Percentiles rank a stretch among this genome's conserved stretches.
Evolutionary conservation across 2,797 vertebrate species (phyloP).

Genomic region (Spondyliosoma cantharus): DNA sequence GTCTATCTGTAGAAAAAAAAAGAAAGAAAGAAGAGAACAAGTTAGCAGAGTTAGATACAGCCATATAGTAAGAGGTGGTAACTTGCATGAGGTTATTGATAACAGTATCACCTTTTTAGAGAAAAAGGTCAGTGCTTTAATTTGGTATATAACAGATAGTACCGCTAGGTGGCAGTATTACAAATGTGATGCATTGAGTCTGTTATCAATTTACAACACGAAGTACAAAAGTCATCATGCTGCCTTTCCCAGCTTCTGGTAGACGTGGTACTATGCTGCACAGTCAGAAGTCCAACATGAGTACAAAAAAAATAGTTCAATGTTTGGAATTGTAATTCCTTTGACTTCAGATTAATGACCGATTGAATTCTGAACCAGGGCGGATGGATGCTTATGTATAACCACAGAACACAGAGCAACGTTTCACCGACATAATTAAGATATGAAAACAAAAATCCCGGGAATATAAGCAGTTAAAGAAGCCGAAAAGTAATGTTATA

Average conservation of each 20-base stretch:
- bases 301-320: background rate
- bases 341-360: rapidly evolving
- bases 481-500: rapidly evolving
- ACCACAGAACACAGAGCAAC: background rate
- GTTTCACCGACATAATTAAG: background rate
- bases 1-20: background rate
- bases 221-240: slow-evolving; percentile 16
- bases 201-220: background rate
- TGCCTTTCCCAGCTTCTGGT: slow-evolving; percentile 13
- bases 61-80: background rate
- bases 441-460: background rate
- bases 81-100: background rate
- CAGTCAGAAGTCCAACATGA: rapidly evolving
- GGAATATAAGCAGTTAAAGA: background rate
- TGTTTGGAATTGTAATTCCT: rapidly evolving
- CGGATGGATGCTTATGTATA: background rate
- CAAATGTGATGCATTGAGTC: background rate
- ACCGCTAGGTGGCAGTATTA: slow-evolving; percentile 40
- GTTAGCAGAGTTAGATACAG: background rate
- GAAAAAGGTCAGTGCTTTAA: background rate
- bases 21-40: background rate
- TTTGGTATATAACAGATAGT: background rate
- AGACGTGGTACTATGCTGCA: too few species aligned
- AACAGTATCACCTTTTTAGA: background rate
- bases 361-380: rapidly evolving